Percentiles rank a stretch among this genome's conserved stretches.
phyloP scores from a whole-genome alignment of 2,888 invertebrate species.

The Deilephila porcellus region DNA sequence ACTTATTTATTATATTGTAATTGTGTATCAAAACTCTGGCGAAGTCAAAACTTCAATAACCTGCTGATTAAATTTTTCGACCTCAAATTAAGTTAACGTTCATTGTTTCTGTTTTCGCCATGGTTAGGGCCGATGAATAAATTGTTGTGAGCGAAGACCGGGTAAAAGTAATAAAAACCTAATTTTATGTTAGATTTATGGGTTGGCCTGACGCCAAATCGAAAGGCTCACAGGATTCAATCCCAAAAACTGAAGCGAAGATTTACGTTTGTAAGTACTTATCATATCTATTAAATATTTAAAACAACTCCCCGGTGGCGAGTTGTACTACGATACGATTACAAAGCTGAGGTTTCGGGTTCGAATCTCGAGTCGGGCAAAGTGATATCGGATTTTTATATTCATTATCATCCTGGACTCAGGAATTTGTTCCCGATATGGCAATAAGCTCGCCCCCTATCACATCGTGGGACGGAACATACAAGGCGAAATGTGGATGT shows the following conservation, averaged over 20 bases:
- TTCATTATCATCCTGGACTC: no score
- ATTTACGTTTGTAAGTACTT: constrained; percentile 10
- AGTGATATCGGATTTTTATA: no score
- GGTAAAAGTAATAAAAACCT: constrained; percentile 34
- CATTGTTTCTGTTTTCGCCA: constrained; percentile 11
- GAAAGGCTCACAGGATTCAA: constrained; percentile 35
- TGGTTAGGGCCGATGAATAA: constrained; percentile 12
- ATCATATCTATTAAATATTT: no score
- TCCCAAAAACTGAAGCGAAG: constrained; percentile 26
- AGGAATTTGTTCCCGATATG: no score
- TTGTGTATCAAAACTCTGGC: neutral
- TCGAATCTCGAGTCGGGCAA: no score
- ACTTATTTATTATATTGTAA: neutral
- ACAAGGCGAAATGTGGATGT: no score
- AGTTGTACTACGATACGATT: no score
- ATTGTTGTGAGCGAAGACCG: neutral
- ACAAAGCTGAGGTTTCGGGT: no score
- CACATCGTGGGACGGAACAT: no score
- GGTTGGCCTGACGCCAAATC: constrained; percentile 37
- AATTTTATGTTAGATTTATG: constrained; percentile 36
- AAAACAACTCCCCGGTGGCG: no score
- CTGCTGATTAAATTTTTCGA: neutral
- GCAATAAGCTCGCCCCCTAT: no score
- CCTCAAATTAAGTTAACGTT: constrained; percentile 1
- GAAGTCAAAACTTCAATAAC: neutral